These are phyloP conservation scores for Nibea albiflora DNA, from an alignment of 2,113 vertebrate genomes.

Conservation along the genomic window DNA sequence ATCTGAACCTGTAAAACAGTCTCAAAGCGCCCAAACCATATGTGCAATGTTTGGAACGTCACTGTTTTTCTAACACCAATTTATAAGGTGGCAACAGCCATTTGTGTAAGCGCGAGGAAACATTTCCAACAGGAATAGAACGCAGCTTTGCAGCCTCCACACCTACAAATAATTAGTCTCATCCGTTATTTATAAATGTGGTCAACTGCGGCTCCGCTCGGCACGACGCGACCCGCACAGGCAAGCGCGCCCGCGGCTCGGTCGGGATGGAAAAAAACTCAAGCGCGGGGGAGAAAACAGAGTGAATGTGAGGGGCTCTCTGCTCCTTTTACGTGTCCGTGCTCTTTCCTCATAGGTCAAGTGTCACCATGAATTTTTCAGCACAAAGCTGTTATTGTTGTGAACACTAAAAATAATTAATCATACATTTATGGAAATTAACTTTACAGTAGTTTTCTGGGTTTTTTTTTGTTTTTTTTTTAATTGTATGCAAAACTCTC, in stretches of 20 bases:
- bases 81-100: slow-evolving; percentile 35
- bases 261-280: not conserved
- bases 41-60: not conserved
- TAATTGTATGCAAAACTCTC: no score
- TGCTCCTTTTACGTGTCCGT: not conserved
- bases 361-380: not conserved
- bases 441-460: no score
- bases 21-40: slow-evolving; percentile 16
- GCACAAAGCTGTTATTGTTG: not conserved
- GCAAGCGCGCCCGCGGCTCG: not conserved
- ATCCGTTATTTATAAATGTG: slow-evolving; percentile 37
- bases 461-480: no score
- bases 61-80: slow-evolving; percentile 7
- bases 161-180: slow-evolving; percentile 39
- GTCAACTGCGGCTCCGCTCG: not conserved
- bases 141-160: not conserved
- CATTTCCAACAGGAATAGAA: slow-evolving; percentile 24
- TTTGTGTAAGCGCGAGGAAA: slow-evolving; percentile 47
- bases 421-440: no score
- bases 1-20: slow-evolving; percentile 26
- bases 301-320: not conserved
- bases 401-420: not conserved
- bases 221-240: not conserved
- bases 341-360: slow-evolving; percentile 4
- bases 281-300: not conserved